Evolutionary conservation across 2,888 invertebrate genomes (phyloP), one percentile per base, ranked within the genome.

Genomic region (Apotomis betuletana): DNA sequence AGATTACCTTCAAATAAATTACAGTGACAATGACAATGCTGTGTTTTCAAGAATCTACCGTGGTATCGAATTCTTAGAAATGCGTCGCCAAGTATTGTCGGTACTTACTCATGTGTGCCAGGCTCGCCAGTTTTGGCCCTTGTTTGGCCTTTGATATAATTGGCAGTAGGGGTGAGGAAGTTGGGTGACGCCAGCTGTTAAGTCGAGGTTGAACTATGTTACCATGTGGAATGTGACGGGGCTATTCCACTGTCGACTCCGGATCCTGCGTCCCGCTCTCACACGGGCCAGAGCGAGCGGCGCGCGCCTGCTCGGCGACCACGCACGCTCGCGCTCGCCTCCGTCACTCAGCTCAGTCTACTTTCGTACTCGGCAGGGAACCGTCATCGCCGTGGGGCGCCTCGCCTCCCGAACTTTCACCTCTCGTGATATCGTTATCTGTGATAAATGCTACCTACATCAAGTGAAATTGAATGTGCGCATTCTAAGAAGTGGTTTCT

Each of bases 21-120:
- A 90, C 90, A 91, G 90, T 92, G 91, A 91, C 91, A 91, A 88
- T 92, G 91, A 91, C 91, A 91, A 88, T 88, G 87, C 87, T 85
- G 88, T 88, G 90, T 88, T 86, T 93, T 92, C 92, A 88, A 85
- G 84, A 91, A 92, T 92, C 84, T 84, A 85, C 85, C 90, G 90
- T 90, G 91, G 89, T 90, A 90, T 89, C 88, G 83, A 80, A 85
- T 92, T 92, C 92, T 90, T 83, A 86, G 92, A 92, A 91, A 84
- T 82, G 88, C 84, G 81, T 77, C 76, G 84, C 83, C 80, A 82
- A 82, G 81, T 83, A 75, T 72, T 73, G 71, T 74, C 73, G 74
- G 77, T 27, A 64, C 4, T 4, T 27, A 64, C 4, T 4, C 13
- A 15, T 58, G 13, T 67, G 38, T 13, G 4, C 4, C 3, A 13